Percentiles rank a stretch among this genome's conserved stretches.
These are phyloP conservation scores for Mobula birostris DNA, from an alignment of 2,113 vertebrate genomes.

Conservation along the genomic window DNA sequence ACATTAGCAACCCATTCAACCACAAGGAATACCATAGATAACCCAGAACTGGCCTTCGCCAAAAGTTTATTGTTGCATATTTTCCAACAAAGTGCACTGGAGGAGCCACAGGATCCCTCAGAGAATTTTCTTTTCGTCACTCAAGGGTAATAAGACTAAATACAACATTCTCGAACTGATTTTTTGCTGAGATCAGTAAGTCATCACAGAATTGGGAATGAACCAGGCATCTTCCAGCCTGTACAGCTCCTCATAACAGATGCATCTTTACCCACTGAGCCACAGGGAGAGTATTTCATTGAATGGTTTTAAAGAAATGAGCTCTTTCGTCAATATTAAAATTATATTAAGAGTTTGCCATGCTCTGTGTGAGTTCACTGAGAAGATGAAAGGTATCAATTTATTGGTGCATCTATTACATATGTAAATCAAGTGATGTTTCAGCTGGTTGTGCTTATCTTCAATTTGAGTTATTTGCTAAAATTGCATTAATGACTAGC, in stretches of 20 bases:
- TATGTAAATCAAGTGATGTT: slow-evolving; percentile 31
- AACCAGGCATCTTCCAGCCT: not conserved
- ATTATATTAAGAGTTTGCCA: not conserved
- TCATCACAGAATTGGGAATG: not conserved
- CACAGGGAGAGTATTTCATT: not conserved
- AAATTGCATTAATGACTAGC: slow-evolving; percentile 30
- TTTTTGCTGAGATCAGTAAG: not conserved
- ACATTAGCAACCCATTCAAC: not conserved
- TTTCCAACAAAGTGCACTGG: not conserved
- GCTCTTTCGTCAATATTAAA: not conserved
- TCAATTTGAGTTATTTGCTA: slow-evolving; percentile 35
- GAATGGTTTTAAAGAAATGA: not conserved
- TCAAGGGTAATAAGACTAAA: not conserved
- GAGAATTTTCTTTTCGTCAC: not conserved
- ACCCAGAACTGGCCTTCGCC: not conserved
- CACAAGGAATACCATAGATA: not conserved
- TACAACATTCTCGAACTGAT: not conserved
- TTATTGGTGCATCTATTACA: slow-evolving; percentile 29
- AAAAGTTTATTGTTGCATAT: not conserved
- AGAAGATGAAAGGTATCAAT: slow-evolving; percentile 27
- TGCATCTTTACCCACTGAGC: slow-evolving; percentile 1
- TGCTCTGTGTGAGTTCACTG: slow-evolving; percentile 35
- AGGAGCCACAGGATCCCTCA: not conserved
- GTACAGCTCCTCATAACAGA: not conserved
- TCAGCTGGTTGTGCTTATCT: slow-evolving; percentile 33